Evolutionary conservation across 2,113 vertebrate genomes (phyloP).

Genomic region (Ramphastos sulfuratus): DNA sequence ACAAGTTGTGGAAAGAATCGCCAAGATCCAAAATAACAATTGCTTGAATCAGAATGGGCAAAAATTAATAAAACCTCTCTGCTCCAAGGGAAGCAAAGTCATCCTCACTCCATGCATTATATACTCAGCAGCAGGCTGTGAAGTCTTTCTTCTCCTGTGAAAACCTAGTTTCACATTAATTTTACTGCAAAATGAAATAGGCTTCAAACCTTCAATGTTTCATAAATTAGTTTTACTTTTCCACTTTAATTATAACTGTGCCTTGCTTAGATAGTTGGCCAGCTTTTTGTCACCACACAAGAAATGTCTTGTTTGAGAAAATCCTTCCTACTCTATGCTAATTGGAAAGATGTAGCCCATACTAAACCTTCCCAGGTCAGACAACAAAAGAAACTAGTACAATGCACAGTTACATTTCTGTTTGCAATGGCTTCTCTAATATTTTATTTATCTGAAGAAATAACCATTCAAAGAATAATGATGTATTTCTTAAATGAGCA

Average conservation of each 20-base stretch:
- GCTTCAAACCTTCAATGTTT: background rate
- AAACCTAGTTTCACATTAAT: background rate
- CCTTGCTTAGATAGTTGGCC: background rate
- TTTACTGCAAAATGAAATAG: slow-evolving; percentile 3
- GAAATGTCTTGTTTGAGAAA: background rate
- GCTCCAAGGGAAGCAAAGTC: background rate
- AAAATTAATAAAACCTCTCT: slow-evolving; percentile 18
- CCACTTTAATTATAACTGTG: background rate
- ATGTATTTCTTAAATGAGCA: background rate
- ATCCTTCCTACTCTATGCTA: background rate
- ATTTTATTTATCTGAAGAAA: background rate
- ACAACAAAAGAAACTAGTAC: background rate
- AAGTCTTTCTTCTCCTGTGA: slow-evolving; percentile 21
- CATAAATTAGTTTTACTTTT: slow-evolving; percentile 9
- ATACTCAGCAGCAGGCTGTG: background rate
- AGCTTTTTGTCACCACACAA: slow-evolving; percentile 9
- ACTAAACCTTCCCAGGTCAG: background rate
- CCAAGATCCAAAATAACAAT: background rate
- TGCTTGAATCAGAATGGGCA: background rate
- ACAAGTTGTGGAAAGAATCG: background rate
- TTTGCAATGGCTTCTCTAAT: background rate
- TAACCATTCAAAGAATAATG: background rate
- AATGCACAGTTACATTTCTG: background rate
- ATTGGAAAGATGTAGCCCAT: background rate
- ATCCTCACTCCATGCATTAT: background rate